These are phyloP conservation scores for Orchesella flavescens DNA, from an alignment of 2,888 invertebrate species.

Conservation along the genomic window DNA sequence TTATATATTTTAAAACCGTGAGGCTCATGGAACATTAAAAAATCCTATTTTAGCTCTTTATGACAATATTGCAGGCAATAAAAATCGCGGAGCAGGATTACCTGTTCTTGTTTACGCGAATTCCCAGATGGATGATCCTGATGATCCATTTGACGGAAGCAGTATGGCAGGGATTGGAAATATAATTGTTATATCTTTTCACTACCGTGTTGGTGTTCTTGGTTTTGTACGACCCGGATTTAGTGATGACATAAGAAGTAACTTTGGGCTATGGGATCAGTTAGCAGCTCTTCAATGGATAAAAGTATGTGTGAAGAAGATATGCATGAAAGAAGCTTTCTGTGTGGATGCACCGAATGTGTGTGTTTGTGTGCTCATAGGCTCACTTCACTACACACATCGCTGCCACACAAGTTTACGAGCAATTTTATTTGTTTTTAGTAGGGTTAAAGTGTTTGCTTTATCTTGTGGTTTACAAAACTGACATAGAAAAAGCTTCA, in stretches of 20 bases:
- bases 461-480: constrained; percentile 40
- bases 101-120: constrained; percentile 70
- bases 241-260: constrained; percentile 68
- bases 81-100: constrained; percentile 64
- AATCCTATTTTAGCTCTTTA: constrained; percentile 58
- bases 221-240: constrained; percentile 69
- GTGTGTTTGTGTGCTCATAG: background rate
- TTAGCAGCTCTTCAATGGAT: constrained; percentile 71
- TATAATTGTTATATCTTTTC: constrained; percentile 69
- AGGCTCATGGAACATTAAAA: background rate
- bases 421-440: constrained; percentile 50
- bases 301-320: constrained; percentile 53
- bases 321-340: background rate
- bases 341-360: background rate
- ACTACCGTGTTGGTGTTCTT: constrained; percentile 69
- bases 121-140: constrained; percentile 67
- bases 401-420: constrained; percentile 30
- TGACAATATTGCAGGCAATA: constrained; percentile 62
- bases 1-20: background rate
- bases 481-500: constrained; percentile 34
- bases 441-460: constrained; percentile 47
- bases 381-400: background rate
- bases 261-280: constrained; percentile 71
- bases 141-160: constrained; percentile 70
- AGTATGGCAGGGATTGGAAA: constrained; percentile 71